These are phyloP conservation scores for Synergus japonicus DNA, from an alignment of 2,888 invertebrate genomes.

Conservation along the genomic window DNA sequence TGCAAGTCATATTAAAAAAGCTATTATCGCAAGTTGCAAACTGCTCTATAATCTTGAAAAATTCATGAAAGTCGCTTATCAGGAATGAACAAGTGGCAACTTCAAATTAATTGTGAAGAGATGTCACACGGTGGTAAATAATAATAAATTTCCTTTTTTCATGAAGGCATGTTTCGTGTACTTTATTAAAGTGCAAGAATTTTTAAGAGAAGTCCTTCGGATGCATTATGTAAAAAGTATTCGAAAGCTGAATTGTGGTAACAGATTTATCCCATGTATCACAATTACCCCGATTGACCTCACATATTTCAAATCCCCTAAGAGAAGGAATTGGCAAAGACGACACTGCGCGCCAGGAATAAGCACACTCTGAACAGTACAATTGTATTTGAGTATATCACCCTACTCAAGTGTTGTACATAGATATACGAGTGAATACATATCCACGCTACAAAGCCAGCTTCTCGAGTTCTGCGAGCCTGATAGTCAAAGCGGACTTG, in stretches of 20 bases:
- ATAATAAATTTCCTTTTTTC: neutral
- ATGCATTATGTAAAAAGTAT: neutral
- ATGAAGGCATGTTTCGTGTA: neutral
- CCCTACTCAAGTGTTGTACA: conserved; percentile 6
- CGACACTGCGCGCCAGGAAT: conserved; percentile 2
- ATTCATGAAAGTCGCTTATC: no score
- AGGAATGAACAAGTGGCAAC: no score
- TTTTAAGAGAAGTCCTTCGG: neutral
- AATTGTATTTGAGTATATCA: conserved; percentile 13
- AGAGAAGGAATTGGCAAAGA: neutral
- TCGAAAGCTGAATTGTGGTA: conserved; percentile 6
- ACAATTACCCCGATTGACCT: conserved; percentile 22
- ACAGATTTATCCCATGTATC: conserved; percentile 10
- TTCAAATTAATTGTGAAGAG: no score
- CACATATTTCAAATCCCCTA: conserved; percentile 9
- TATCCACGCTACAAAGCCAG: conserved; percentile 34
- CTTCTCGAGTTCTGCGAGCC: conserved; percentile 53
- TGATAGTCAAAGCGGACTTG: conserved; percentile 53
- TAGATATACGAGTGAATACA: conserved; percentile 14
- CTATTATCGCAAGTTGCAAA: no score
- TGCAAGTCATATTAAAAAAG: neutral
- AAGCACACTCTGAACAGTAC: conserved; percentile 9
- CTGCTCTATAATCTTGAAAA: no score
- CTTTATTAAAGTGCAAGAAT: neutral
- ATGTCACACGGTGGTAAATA: neutral